phyloP scores from a whole-genome alignment of 2,888 invertebrate genomes.

The Oscheius sp. region DNA sequence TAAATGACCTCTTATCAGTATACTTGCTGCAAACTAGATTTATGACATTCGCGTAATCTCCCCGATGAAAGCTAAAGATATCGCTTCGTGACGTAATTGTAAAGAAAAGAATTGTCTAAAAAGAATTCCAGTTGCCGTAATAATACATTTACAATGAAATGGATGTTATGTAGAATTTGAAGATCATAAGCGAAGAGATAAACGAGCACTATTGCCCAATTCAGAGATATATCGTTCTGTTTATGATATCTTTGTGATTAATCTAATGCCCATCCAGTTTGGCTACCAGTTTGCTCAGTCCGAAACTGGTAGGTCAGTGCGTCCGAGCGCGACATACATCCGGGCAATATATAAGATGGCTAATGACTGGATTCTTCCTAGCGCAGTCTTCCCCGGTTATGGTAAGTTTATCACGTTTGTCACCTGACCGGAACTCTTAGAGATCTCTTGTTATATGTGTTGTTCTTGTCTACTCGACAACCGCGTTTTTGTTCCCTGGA shows the following conservation, averaged over 20 bases:
- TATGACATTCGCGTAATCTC: too few relatives aligned
- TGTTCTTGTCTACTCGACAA: not conserved
- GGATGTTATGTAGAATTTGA: too few relatives aligned
- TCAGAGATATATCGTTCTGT: too few relatives aligned
- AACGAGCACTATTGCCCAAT: too few relatives aligned
- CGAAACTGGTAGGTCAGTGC: conserved; percentile 22
- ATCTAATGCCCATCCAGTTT: conserved; percentile 10
- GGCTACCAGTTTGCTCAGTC: conserved; percentile 20
- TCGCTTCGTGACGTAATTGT: too few relatives aligned
- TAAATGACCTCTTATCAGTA: too few relatives aligned
- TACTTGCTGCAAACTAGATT: too few relatives aligned
- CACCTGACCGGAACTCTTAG: not conserved
- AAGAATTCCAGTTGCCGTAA: too few relatives aligned
- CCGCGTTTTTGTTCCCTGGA: not conserved
- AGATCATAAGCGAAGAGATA: too few relatives aligned
- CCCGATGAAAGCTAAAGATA: too few relatives aligned
- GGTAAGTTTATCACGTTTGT: not conserved
- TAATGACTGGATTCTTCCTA: conserved; percentile 1
- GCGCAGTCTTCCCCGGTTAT: not conserved
- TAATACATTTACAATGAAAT: too few relatives aligned
- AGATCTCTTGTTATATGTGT: not conserved
- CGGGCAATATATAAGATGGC: conserved; percentile 18
- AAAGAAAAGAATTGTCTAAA: too few relatives aligned
- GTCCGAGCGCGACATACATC: conserved; percentile 5
- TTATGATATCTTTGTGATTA: conserved; percentile 8